Evolutionary conservation across 2,888 invertebrate species (phyloP), one percentile per base, ranked within the genome.

Genomic region (Nezara viridula): DNA sequence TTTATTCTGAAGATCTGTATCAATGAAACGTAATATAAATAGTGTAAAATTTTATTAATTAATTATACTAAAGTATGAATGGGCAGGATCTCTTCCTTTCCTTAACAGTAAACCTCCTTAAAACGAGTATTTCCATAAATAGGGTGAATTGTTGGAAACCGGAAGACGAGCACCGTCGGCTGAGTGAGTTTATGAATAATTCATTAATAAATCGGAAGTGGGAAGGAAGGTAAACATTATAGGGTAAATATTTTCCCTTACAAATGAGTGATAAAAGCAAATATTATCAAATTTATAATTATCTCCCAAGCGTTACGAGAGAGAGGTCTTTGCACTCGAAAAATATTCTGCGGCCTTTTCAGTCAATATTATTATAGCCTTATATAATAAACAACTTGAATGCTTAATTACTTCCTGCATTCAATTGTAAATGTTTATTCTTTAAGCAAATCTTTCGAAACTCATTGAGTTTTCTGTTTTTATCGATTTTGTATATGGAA

Each of bases 281-380:
- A 60, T 60, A 60, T 60, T 60, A 60, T 60, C 27, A 27, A 60
- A 60, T 60, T 60, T 60, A 60, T 60, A 60, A 60, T 60, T 27
- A 60, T 27, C 60, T 10, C 21, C 10, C 1, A 1, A 7, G 55
- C n/a, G 9, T 55, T 55, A 55, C 21, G 10, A 12, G 52, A 16
- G 50, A 19, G 16, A 55, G n/a, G 24, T n/a, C 55, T 55, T n/a
- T n/a, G 24, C 55, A n/a, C 24, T 10, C n/a, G 27, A 16, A 60
- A 6, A 14, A 27, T 60, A 60, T 27, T 60, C 5, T 60, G 27
- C 7, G 5, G 60, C 14, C 6, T 60, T 60, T 60, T 60, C 24
- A n/a, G 9, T 10, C 5, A n/a, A n/a, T 55, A n/a, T 55, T 52
- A 52, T n/a, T 55, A n/a, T 12, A 55, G 24, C 9, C 9, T n/a